A percentile compares a stretch with the other conserved stretches of the same genome.
phyloP scores from a whole-genome alignment of 1,140 invertebrate genomes.

The Propsilocerus akamusi region DNA sequence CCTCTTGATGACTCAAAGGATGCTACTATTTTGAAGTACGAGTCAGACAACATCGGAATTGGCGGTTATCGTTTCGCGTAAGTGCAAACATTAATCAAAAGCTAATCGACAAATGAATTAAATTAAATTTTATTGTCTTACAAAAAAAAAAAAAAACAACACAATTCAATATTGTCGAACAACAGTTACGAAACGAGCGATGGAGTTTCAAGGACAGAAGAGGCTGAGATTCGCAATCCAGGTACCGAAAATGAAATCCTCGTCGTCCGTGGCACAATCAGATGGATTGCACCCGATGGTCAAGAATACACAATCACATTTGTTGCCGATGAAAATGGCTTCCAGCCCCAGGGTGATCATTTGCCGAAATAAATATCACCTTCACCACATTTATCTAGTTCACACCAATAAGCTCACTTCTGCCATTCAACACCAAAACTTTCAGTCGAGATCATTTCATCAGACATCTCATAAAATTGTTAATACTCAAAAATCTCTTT shows the following conservation, averaged over 20 bases:
- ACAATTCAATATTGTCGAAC: no score
- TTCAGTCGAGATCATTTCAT: no score
- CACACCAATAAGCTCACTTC: no score
- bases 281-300: conserved; percentile 45
- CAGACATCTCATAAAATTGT: no score
- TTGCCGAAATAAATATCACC: conserved; percentile 38
- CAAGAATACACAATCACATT: conserved; percentile 46
- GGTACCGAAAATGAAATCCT: conserved; percentile 39
- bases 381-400: no score
- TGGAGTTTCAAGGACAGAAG: conserved; percentile 32
- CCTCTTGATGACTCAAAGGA: no score
- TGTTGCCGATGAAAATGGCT: conserved; percentile 61
- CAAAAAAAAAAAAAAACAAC: no score
- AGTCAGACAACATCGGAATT: conserved; percentile 28
- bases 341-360: conserved; percentile 47
- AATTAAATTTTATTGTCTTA: no score
- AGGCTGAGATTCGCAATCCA: conserved; percentile 30
- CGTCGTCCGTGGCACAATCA: conserved; percentile 35
- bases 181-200: conserved; percentile 38
- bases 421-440: no score
- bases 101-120: neutral
- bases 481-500: no score
- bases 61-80: conserved; percentile 18
- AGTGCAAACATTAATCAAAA: conserved; percentile 5
- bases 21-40: conserved; percentile 17